Percentiles rank a stretch among this genome's conserved stretches.
phyloP scores from a whole-genome alignment of 2,888 invertebrate genomes.

The Rambutsinella grinnellia region DNA sequence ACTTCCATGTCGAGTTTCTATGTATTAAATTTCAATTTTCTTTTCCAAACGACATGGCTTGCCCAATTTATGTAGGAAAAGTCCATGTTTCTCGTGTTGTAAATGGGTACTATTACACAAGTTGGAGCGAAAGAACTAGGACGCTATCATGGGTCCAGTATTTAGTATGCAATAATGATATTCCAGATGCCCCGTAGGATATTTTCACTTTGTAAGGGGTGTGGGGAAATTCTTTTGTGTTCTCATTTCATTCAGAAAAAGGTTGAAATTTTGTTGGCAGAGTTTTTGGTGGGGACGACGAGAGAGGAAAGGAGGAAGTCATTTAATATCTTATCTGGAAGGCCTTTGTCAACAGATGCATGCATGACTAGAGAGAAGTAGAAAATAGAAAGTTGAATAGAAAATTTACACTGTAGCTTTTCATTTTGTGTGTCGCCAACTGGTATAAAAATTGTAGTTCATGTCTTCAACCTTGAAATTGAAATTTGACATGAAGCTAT shows the following conservation, averaged over 20 bases:
- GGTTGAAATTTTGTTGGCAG: constrained; percentile 18
- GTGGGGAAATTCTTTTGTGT: constrained; percentile 19
- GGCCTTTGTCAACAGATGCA: constrained; percentile 31
- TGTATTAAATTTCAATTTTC: constrained; percentile 54
- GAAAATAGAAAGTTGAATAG: constrained; percentile 24
- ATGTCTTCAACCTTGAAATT: too few relatives aligned
- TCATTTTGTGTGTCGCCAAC: constrained; percentile 10
- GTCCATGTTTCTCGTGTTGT: constrained; percentile 23
- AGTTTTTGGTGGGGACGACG: constrained; percentile 20
- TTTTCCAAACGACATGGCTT: constrained; percentile 39
- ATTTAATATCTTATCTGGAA: constrained; percentile 43
- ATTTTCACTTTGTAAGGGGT: constrained; percentile 24
- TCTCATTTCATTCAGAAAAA: constrained; percentile 19
- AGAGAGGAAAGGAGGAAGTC: constrained; percentile 51
- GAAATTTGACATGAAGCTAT: too few relatives aligned
- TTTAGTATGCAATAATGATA: constrained; percentile 46
- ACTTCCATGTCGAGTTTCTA: constrained; percentile 44
- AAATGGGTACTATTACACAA: neutral
- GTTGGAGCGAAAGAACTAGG: neutral
- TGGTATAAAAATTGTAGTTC: constrained; percentile 21
- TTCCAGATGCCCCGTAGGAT: constrained; percentile 17
- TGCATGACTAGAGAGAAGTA: neutral
- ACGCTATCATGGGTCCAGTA: constrained; percentile 23
- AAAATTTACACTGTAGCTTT: constrained; percentile 19
- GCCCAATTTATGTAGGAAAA: constrained; percentile 37